These are phyloP conservation scores for Pyrgus malvae DNA, from an alignment of 2,888 invertebrate genomes.

Conservation along the genomic window DNA sequence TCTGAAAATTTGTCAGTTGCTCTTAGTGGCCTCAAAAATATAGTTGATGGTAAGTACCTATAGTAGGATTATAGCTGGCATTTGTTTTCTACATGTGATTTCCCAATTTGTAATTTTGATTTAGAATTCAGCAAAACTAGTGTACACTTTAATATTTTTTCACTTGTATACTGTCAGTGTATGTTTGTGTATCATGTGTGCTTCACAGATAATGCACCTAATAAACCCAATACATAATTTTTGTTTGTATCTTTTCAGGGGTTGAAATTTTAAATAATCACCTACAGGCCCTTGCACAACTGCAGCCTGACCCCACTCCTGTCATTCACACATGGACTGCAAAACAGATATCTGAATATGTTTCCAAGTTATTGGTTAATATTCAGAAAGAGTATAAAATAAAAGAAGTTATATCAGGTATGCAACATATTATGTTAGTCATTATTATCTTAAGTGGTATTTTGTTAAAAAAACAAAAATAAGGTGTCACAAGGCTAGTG, in stretches of 20 bases:
- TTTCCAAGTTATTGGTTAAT: slow-evolving; percentile 44
- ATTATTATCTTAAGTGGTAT: too few species aligned
- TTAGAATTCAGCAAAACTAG: too few species aligned
- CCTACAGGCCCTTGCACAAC: slow-evolving; percentile 53
- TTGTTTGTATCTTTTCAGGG: slow-evolving; percentile 57
- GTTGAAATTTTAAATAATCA: slow-evolving; percentile 52
- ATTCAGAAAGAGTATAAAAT: slow-evolving; percentile 55
- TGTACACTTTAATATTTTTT: too few species aligned
- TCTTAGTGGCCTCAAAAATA: slow-evolving; percentile 48
- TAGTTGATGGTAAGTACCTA: slow-evolving; percentile 55
- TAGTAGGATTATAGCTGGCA: too few species aligned
- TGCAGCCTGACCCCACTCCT: slow-evolving; percentile 52
- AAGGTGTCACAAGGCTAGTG: too few species aligned
- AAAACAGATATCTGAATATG: slow-evolving; percentile 50
- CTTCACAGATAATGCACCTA: too few species aligned
- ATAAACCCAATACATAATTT: too few species aligned
- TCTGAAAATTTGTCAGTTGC: slow-evolving; percentile 54
- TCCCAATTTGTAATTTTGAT: too few species aligned
- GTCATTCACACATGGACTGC: slow-evolving; percentile 67
- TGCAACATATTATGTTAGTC: not conserved
- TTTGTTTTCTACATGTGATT: not conserved
- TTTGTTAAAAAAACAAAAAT: too few species aligned
- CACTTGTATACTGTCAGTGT: too few species aligned
- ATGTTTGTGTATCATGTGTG: too few species aligned
- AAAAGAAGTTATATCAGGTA: slow-evolving; percentile 61